These are phyloP conservation scores for Rhinoraja longicauda DNA, from an alignment of 2,797 vertebrate species.

Conservation along the genomic window DNA sequence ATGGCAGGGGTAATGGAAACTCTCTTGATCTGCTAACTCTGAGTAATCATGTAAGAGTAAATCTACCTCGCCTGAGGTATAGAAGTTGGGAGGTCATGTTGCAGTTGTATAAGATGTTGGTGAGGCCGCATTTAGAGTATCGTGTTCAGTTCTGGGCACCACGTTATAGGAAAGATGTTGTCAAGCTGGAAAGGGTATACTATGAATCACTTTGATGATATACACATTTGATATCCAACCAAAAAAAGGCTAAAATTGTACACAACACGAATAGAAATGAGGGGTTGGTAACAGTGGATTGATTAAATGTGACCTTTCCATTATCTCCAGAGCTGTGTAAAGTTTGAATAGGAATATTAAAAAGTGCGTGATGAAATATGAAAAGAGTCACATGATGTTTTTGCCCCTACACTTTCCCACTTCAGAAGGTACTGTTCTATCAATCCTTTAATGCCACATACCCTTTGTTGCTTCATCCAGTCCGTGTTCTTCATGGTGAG, in stretches of 20 bases:
- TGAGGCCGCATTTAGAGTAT: no score
- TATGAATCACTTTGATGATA: slow-evolving; percentile 26
- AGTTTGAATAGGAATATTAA: background rate
- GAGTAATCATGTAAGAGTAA: background rate
- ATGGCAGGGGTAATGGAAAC: no score
- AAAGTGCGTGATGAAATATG: background rate
- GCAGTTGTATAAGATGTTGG: no score
- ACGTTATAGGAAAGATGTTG: no score
- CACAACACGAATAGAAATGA: background rate
- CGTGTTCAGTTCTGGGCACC: no score
- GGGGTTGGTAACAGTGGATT: slow-evolving; percentile 19
- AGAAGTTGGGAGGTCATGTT: no score
- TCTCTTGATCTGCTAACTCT: no score
- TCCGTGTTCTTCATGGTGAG: background rate
- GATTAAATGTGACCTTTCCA: slow-evolving; percentile 34
- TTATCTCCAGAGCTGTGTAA: background rate
- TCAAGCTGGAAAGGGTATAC: background rate
- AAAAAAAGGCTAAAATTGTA: background rate
- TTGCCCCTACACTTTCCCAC: background rate
- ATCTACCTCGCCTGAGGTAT: background rate
- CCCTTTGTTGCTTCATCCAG: background rate
- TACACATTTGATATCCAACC: slow-evolving; percentile 7
- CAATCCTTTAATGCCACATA: background rate
- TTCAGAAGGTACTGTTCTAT: background rate
- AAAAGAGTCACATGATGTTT: background rate